These are phyloP conservation scores for Stomatorhinus ivindoensis DNA, from an alignment of 2,113 vertebrate species.

Conservation along the genomic window DNA sequence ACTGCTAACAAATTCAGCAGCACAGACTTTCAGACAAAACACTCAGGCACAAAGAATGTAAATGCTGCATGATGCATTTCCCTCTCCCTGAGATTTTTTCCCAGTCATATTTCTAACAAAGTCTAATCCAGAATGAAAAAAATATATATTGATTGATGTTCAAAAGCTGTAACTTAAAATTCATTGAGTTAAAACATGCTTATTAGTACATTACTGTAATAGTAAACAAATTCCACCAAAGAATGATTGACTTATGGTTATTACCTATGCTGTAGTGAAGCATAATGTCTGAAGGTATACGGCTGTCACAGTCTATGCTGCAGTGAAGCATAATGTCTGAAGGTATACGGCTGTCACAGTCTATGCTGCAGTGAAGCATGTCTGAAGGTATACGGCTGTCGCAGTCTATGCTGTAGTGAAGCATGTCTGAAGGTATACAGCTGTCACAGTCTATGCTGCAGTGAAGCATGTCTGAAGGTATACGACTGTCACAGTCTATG, in stretches of 20 bases:
- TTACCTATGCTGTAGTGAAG: too few species aligned
- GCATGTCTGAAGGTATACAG: not conserved
- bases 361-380: not conserved
- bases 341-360: not conserved
- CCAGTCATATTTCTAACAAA: not conserved
- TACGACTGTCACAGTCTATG: not conserved
- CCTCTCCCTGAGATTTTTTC: not conserved
- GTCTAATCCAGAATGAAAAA: not conserved
- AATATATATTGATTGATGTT: not conserved
- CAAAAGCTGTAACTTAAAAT: not conserved
- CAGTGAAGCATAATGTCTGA: not conserved
- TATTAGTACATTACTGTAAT: not conserved
- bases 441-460: not conserved
- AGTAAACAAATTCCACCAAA: not conserved
- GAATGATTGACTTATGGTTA: too few species aligned
- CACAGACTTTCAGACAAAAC: not conserved
- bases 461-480: not conserved
- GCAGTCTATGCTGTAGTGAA: not conserved
- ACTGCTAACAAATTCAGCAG: not conserved
- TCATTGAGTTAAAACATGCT: not conserved
- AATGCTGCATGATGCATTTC: not conserved
- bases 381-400: too few species aligned
- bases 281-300: not conserved
- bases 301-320: not conserved
- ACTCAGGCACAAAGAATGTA: not conserved